phyloP scores from a whole-genome alignment of 2,888 invertebrate genomes.

The Tetrapedia diversipes region DNA sequence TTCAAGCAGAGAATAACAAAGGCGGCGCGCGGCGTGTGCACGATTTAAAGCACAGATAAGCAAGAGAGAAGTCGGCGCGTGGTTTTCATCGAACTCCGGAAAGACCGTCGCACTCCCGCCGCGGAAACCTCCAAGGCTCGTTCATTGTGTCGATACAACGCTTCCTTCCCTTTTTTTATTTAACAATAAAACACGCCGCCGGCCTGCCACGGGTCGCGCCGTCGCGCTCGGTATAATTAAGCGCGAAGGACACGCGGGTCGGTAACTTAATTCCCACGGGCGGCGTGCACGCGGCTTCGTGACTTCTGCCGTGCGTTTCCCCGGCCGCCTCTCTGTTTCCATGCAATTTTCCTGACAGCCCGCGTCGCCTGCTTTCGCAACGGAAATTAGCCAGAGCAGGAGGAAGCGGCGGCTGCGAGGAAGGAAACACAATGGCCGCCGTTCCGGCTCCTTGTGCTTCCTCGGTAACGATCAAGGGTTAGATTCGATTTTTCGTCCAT shows the following conservation, averaged over 20 bases:
- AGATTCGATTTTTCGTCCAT: no score
- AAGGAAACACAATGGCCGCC: neutral
- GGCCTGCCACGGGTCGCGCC: conserved; percentile 52
- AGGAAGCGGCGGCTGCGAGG: conserved; percentile 17
- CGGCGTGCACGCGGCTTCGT: conserved; percentile 37
- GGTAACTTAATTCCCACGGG: conserved; percentile 73
- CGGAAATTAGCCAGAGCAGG: conserved; percentile 26
- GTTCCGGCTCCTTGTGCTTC: neutral
- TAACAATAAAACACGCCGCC: conserved; percentile 57
- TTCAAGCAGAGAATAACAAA: no score
- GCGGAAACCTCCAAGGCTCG: conserved; percentile 64
- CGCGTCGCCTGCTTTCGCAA: conserved; percentile 32
- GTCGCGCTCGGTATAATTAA: conserved; percentile 67
- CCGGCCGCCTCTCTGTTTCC: conserved; percentile 39
- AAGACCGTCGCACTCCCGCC: conserved; percentile 22
- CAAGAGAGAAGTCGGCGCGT: no score
- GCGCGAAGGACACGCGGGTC: conserved; percentile 67
- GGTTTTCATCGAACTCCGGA: conserved; percentile 16
- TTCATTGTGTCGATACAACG: conserved; percentile 63
- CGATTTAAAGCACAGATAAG: no score
- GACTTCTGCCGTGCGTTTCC: conserved; percentile 49
- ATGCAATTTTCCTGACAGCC: conserved; percentile 50
- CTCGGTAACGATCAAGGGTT: no score
- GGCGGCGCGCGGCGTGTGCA: no score
- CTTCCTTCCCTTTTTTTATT: conserved; percentile 60